Conservation (phyloP, 2,888 invertebrate species). For the Gymnoscelis rufifasciata region DNA sequence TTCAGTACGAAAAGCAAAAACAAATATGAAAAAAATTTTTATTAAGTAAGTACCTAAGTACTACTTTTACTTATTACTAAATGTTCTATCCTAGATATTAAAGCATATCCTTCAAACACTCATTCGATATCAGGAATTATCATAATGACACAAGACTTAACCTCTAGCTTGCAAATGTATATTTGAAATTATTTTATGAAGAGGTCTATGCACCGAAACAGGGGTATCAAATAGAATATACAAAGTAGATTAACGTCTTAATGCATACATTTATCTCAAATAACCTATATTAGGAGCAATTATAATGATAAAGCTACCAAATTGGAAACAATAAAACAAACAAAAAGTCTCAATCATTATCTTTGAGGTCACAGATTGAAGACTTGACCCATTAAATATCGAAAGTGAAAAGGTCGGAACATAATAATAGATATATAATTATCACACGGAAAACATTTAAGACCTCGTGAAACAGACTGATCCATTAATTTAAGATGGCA, state of each 20-base stretch:
- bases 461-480: constrained; percentile 14
- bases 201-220: constrained; percentile 19
- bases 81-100: too few species aligned
- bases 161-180: neutral
- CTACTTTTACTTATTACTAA: too few species aligned
- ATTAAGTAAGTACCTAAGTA: too few species aligned
- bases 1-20: too few species aligned
- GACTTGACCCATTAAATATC: constrained; percentile 51
- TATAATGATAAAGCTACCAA: constrained; percentile 54
- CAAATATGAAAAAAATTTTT: too few species aligned
- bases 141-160: too few species aligned
- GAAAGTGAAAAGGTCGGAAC: constrained; percentile 23
- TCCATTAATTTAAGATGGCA: constrained; percentile 21
- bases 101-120: too few species aligned
- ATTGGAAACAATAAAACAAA: constrained; percentile 63
- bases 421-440: constrained; percentile 11
- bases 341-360: constrained; percentile 44
- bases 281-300: constrained; percentile 60
- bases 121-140: too few species aligned
- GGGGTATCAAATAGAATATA: constrained; percentile 11
- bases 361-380: constrained; percentile 51
- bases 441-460: constrained; percentile 20
- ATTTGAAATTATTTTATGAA: neutral
- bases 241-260: constrained; percentile 27
- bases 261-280: constrained; percentile 41